phyloP scores from a whole-genome alignment of 1,140 invertebrate genomes.

The Drosophila trapezifrons region DNA sequence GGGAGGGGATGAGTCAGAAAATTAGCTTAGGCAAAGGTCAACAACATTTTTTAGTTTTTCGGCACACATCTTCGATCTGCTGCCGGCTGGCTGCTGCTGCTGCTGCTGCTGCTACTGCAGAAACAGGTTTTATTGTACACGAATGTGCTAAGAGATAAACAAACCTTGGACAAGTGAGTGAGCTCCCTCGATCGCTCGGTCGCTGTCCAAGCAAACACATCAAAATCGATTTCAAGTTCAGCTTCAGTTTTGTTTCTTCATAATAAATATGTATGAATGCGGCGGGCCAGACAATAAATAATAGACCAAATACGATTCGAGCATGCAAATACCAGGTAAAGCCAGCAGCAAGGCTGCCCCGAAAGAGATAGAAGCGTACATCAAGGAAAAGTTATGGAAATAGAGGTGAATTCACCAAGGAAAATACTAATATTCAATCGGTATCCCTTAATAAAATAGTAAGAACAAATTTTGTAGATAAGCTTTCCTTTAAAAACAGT shows the following conservation, averaged over 20 bases:
- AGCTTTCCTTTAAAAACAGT: too few species aligned
- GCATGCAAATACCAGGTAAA: slow-evolving; percentile 47
- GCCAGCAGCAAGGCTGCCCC: slow-evolving; percentile 21
- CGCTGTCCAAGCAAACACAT: slow-evolving; percentile 51
- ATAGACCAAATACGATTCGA: slow-evolving; percentile 53
- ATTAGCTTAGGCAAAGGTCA: slow-evolving; percentile 56
- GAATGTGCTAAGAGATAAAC: slow-evolving; percentile 73
- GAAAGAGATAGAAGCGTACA: neutral
- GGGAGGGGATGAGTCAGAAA: slow-evolving; percentile 25
- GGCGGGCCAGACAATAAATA: slow-evolving; percentile 53
- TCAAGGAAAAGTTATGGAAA: neutral
- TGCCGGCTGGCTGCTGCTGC: slow-evolving; percentile 27
- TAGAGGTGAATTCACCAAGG: neutral
- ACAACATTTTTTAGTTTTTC: slow-evolving; percentile 63
- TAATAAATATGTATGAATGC: slow-evolving; percentile 46
- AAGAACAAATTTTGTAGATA: neutral
- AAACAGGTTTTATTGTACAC: slow-evolving; percentile 65
- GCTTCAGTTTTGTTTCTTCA: slow-evolving; percentile 53
- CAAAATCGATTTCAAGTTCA: slow-evolving; percentile 80
- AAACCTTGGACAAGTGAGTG: slow-evolving; percentile 61
- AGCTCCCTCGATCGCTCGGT: slow-evolving; percentile 3
- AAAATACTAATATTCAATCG: neutral
- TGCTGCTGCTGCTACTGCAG: slow-evolving; percentile 28
- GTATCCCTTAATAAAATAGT: neutral
- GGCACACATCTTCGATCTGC: slow-evolving; percentile 38